A percentile compares a stretch with the other conserved stretches of the same genome.
These are phyloP conservation scores for Syncerus caffer DNA, from an alignment of 2,797 vertebrate species.

Conservation along the genomic window DNA sequence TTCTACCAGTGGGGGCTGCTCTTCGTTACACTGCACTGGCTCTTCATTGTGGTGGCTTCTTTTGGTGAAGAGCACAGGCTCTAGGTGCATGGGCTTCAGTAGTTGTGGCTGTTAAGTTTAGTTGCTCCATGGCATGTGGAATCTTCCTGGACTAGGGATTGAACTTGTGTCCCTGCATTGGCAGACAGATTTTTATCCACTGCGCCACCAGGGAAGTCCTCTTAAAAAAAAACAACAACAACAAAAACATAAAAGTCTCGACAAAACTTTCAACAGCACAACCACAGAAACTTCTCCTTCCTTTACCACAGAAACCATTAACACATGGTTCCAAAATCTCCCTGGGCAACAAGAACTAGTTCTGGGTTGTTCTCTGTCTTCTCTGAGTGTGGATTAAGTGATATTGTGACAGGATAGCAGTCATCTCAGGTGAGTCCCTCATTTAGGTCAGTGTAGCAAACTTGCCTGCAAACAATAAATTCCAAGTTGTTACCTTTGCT, in stretches of 20 bases:
- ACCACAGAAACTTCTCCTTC: not conserved
- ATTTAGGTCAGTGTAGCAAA: not conserved
- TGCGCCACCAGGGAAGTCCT: not conserved
- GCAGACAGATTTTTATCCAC: not conserved
- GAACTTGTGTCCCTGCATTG: not conserved
- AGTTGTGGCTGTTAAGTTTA: not conserved
- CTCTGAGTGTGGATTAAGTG: not conserved
- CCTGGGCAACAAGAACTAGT: not conserved
- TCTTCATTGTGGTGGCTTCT: accelerated
- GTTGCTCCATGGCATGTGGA: not conserved
- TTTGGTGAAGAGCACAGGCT: not conserved
- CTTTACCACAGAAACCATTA: not conserved
- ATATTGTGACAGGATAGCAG: not conserved
- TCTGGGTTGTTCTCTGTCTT: not conserved
- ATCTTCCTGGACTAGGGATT: not conserved
- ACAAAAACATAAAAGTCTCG: not conserved
- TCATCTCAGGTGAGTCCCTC: not conserved
- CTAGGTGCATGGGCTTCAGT: not conserved
- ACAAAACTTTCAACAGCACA: not conserved
- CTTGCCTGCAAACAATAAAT: not conserved
- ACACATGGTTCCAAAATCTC: not conserved
- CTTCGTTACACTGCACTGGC: accelerated
- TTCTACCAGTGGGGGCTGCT: not conserved
- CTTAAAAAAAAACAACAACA: not conserved
- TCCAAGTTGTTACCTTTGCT: not conserved